Percentiles rank a stretch among this genome's conserved stretches.
Conservation (phyloP, 2,888 invertebrate species). For the Stenotaenia linearis region DNA sequence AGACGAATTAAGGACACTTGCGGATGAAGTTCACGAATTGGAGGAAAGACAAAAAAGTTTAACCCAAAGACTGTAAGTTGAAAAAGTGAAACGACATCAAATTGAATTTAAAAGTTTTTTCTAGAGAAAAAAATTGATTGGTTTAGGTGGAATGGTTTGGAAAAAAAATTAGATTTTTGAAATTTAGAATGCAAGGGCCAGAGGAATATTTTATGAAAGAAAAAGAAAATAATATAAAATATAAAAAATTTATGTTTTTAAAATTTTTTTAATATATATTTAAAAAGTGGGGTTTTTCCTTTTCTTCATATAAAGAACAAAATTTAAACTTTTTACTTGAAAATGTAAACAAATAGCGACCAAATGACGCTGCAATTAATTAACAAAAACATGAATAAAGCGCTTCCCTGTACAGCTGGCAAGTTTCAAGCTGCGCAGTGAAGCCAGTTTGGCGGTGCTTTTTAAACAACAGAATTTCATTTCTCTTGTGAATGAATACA, state of each 20-base stretch:
- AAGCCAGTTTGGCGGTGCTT: neutral
- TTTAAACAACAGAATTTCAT: neutral
- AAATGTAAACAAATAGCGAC: neutral
- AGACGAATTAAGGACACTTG: slow-evolving; percentile 30
- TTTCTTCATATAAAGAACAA: no score
- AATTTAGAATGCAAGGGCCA: neutral
- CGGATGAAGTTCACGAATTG: slow-evolving; percentile 40
- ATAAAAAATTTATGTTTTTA: neutral
- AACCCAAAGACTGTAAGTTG: slow-evolving; percentile 24
- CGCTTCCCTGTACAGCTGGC: neutral
- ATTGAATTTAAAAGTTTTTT: neutral
- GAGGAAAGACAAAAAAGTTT: slow-evolving; percentile 41
- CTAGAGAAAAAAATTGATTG: no score
- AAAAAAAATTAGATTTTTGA: neutral
- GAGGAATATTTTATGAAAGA: neutral
- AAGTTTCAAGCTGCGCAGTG: neutral
- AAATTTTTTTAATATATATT: no score
- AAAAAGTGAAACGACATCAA: neutral
- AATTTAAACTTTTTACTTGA: no score
- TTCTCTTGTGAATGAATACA: neutral
- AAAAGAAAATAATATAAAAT: neutral
- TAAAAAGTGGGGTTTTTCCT: no score
- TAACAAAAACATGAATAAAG: neutral
- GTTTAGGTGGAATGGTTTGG: no score
- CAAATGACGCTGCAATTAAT: neutral